Evolutionary conservation across 2,888 invertebrate genomes (phyloP).

Genomic region (Cryptus viduatorius): DNA sequence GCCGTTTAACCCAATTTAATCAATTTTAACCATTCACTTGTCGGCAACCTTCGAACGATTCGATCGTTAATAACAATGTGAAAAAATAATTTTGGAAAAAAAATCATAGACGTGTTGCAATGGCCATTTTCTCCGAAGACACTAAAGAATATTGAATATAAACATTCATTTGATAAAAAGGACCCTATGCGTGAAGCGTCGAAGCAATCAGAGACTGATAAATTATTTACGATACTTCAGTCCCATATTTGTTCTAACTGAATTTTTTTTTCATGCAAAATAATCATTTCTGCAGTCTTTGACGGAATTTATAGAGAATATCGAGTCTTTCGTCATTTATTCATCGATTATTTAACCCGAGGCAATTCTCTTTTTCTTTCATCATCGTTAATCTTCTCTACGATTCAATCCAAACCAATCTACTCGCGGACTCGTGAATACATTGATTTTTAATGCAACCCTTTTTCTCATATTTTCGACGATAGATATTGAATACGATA

Average conservation of each 20-base stretch:
- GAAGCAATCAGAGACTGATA: no score
- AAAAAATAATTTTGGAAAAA: no score
- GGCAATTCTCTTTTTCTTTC: not conserved
- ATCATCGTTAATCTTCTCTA: not conserved
- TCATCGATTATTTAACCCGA: not conserved
- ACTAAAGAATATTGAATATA: no score
- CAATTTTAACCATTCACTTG: no score
- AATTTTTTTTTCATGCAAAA: not conserved
- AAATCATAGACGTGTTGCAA: no score
- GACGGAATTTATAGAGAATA: not conserved
- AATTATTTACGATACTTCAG: not conserved
- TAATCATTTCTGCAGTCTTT: not conserved
- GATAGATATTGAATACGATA: constrained; percentile 21
- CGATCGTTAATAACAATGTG: no score
- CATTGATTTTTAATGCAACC: not conserved
- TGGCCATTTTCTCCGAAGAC: no score
- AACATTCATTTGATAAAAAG: no score
- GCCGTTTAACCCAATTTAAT: no score
- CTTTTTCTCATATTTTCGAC: not conserved
- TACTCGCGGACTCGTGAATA: not conserved
- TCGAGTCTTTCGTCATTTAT: not conserved
- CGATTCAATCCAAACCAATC: not conserved
- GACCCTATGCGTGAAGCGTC: no score
- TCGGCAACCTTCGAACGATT: no score
- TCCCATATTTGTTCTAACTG: not conserved